Evolutionary conservation across 2,797 vertebrate species (phyloP).

Genomic region (Lutjanus campechanus): DNA sequence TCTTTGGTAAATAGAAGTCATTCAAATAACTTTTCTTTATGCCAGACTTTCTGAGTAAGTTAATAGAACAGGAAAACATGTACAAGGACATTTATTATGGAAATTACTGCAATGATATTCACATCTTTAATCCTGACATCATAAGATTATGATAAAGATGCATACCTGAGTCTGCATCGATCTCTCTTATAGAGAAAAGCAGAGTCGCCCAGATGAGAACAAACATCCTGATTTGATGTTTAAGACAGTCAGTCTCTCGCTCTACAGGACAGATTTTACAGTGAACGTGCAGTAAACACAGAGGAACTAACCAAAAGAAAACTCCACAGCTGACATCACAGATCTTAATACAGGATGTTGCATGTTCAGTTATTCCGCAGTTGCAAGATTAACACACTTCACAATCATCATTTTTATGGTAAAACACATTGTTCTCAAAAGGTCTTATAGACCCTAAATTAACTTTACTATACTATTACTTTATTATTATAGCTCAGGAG

Average conservation of each 20-base stretch:
- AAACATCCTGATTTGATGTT: slow-evolving; percentile 40
- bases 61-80: background rate
- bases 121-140: background rate
- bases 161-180: slow-evolving; percentile 44
- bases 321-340: too few species aligned
- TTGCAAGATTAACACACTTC: background rate
- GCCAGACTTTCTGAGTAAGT: background rate
- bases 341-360: background rate
- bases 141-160: background rate
- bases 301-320: accelerated
- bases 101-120: background rate
- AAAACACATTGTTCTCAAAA: background rate
- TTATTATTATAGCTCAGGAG: too few species aligned
- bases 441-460: too few species aligned
- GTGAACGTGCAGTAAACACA: too few species aligned
- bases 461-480: background rate
- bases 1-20: accelerated
- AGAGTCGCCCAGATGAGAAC: slow-evolving; percentile 48
- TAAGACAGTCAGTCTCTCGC: background rate
- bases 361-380: background rate
- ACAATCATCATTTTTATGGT: background rate
- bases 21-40: background rate
- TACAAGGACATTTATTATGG: background rate
- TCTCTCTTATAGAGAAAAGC: slow-evolving; percentile 32
- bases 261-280: background rate